phyloP scores from a whole-genome alignment of 2,797 vertebrate genomes.

The Rhinophrynus dorsalis region DNA sequence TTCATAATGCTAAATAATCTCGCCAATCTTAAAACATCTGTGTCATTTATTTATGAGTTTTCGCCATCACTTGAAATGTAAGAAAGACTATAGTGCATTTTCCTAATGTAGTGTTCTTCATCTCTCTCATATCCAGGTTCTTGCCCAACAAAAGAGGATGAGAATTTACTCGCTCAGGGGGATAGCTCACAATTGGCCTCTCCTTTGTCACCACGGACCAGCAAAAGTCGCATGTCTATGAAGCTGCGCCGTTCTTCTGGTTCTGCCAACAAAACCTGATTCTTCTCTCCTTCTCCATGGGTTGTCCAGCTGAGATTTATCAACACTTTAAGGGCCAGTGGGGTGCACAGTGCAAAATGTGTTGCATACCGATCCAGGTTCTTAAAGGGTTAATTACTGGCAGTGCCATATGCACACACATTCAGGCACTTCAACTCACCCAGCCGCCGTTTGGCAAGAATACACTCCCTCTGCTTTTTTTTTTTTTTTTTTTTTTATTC shows the following conservation, averaged over 20 bases:
- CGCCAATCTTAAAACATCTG: too few relatives aligned
- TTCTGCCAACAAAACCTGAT: slow-evolving; percentile 94
- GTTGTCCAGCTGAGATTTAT: background rate
- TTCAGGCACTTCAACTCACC: slow-evolving; percentile 6
- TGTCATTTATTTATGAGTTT: too few relatives aligned
- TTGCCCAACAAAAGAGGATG: slow-evolving; percentile 89
- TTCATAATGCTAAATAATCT: too few relatives aligned
- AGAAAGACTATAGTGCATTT: too few relatives aligned
- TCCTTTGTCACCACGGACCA: slow-evolving; percentile 96
- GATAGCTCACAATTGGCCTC: slow-evolving; percentile 89
- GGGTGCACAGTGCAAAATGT: too few relatives aligned
- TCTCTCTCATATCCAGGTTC: slow-evolving; percentile 74
- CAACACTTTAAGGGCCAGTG: too few relatives aligned
- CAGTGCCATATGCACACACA: background rate
- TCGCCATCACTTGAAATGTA: too few relatives aligned
- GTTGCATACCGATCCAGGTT: too few relatives aligned
- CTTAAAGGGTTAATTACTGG: too few relatives aligned
- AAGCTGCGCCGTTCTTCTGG: slow-evolving; percentile 96
- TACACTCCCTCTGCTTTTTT: slow-evolving; percentile 29
- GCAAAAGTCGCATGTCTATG: slow-evolving; percentile 98
- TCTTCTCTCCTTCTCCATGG: slow-evolving; percentile 1
- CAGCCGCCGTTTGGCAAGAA: slow-evolving; percentile 5
- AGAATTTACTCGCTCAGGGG: slow-evolving; percentile 79
- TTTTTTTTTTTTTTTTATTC: slow-evolving; percentile 27
- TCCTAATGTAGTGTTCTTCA: too few relatives aligned